phyloP scores from a whole-genome alignment of 2,113 vertebrate species.

The Pionites leucogaster region DNA sequence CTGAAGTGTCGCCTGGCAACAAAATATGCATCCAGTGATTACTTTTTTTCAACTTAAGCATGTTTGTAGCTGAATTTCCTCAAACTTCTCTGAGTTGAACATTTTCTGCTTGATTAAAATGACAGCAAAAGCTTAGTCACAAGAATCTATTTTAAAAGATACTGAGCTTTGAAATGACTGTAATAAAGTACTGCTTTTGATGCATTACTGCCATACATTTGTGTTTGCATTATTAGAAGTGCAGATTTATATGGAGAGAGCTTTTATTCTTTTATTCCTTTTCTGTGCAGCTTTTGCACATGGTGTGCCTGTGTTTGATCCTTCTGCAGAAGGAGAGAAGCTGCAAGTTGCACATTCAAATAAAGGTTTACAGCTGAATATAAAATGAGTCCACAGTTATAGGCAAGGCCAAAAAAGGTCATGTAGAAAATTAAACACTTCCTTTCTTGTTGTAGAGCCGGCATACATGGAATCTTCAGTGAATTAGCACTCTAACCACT shows the following conservation, averaged over 20 bases:
- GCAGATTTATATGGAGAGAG: neutral
- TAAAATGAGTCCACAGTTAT: neutral
- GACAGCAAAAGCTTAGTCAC: neutral
- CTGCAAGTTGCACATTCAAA: neutral
- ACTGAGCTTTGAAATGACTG: neutral
- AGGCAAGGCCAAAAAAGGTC: neutral
- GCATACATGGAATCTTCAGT: neutral
- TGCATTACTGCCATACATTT: neutral
- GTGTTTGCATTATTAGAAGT: neutral
- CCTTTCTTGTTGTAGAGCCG: neutral
- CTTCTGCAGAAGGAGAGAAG: neutral
- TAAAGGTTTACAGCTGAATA: neutral
- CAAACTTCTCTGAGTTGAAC: neutral
- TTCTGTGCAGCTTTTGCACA: neutral
- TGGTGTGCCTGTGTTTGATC: neutral
- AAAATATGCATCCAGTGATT: neutral
- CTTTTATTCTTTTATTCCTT: neutral
- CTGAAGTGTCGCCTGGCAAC: slow-evolving; percentile 21
- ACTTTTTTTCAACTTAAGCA: neutral
- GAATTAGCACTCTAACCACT: neutral
- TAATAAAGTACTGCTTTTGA: neutral
- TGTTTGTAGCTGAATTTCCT: neutral
- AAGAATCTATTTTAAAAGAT: slow-evolving; percentile 21
- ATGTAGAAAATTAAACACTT: neutral
- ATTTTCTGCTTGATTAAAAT: slow-evolving; percentile 10